Base-by-base conservation (phyloP, 2,888 invertebrate genomes). In the Ormyrus nitidulus region DNA sequence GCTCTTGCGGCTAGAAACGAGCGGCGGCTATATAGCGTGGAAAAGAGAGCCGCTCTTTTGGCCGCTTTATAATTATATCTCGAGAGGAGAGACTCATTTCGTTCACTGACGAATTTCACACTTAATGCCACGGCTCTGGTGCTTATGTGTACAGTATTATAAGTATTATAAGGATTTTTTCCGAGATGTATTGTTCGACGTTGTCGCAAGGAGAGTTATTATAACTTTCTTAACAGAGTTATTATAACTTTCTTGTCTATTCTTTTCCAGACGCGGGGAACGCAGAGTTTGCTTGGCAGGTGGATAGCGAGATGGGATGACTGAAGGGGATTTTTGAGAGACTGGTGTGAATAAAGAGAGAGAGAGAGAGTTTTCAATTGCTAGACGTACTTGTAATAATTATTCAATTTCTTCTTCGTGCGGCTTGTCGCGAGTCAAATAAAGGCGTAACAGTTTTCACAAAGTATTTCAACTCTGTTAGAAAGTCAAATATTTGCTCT, bases 201-300 rank as follows among this genome's bases (percentile, higher is more conserved):
- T 75, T 66, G 58, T 59, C 53, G 77, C 49, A 56, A 64, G 77
- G 19, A 56, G 49, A 76, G 34, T 48, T 70, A 70, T 77, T 77
- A 70, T 56, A 54, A 77, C 77, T 77, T 77, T 77, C 77, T 56
- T 77, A 69, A 64, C 69, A 72, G 48, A 75, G 58, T 34, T 34
- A 34, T 34, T 34, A 34, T 34, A 34, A 34, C 19, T 69, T 69
- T 76, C 62, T 4, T 34, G 34, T 4, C 34, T 34, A 13, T 66
- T 49, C 10, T 19, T 66, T 34, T n/a, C 3, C 64, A 8, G n/a
- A 13, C 48, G 6, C 6, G 19, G 51, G 10, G 49, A 11, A 54
- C n/a, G 58, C 59, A 34, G 19, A 9, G 13, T 34, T 51, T 66
- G 11, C 10, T 53, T 10, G n/a, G 8, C 7, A 34, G 7, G 19